These are phyloP conservation scores for Unio pictorum DNA, from an alignment of 2,888 invertebrate genomes.

Conservation along the genomic window DNA sequence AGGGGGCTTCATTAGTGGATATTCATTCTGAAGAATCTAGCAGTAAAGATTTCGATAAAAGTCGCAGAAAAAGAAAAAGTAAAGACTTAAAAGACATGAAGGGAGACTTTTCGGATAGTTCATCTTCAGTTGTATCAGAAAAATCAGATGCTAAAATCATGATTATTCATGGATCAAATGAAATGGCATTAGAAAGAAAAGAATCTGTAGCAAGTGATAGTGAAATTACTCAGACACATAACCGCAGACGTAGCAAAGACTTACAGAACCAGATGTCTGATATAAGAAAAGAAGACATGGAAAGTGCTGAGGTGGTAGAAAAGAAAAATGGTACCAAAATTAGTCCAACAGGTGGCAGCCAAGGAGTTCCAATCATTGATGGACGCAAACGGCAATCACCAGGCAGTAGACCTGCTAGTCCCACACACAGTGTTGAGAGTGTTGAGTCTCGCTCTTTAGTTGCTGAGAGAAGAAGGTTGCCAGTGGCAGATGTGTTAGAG, in stretches of 20 bases:
- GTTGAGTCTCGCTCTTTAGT: constrained; percentile 29
- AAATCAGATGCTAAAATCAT: constrained; percentile 1
- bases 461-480: constrained; percentile 37
- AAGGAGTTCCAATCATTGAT: constrained; percentile 56
- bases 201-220: constrained; percentile 20
- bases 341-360: constrained; percentile 36
- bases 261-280: constrained; percentile 18
- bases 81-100: constrained; percentile 29
- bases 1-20: constrained; percentile 25
- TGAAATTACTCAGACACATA: constrained; percentile 26
- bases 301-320: constrained; percentile 23
- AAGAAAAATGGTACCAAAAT: constrained; percentile 29
- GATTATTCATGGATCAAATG: constrained; percentile 21
- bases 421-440: constrained; percentile 43
- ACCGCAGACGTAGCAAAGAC: constrained; percentile 46
- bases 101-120: constrained; percentile 35
- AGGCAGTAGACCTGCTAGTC: constrained; percentile 60
- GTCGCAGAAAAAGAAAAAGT: constrained; percentile 45
- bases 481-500: constrained; percentile 56
- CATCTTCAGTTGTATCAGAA: constrained; percentile 35
- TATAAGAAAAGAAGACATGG: constrained; percentile 37
- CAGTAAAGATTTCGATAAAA: constrained; percentile 32
- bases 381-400: constrained; percentile 54
- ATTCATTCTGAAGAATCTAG: constrained; percentile 19
- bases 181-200: constrained; percentile 23